Evolutionary conservation across 2,113 vertebrate genomes (phyloP), one percentile per base, ranked within the genome.

Genomic region (Circaetus gallicus): DNA sequence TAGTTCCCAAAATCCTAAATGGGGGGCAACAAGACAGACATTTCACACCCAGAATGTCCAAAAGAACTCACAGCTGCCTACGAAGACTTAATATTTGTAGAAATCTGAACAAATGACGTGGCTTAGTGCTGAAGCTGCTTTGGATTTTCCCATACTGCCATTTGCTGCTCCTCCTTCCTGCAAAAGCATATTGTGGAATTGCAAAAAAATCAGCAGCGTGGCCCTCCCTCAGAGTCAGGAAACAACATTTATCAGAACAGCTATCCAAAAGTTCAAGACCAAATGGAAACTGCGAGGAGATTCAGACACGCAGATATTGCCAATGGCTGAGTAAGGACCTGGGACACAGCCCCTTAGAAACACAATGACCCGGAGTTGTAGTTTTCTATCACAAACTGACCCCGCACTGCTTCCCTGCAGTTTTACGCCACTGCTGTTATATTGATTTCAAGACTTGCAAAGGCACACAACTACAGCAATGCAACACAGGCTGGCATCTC

Each of bases 1-100:
- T 96, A 88, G 93, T 99, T 99, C 32, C 99, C 99, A 81, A 99
- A 99, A 91, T 99, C 99, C 99, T 99, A 34, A 50, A 25, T 3
- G 10, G 45, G 45, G 62, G 12, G 29, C 11, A 10, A 73, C 7
- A 24, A 90, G 42, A 83, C 38, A 80, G 20, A n/a, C 21, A n/a
- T 59, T 55, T 72, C 63, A 72, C 11, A 38, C 15, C 16, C 72
- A 74, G 20, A 38, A 14, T 0, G 2, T 13, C 77, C 28, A 17
- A 4, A 71, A 72, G 36, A 52, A 16, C 42, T 38, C 36, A 21
- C 9, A 90, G 28, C 59, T 67, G n/a, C 63, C 38, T 52, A 34
- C 42, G 47, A 31, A 71, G 63, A 25, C 16, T 65, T 45, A 25
- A 1, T 14, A 36, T 13, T 8, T 28, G 31, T 29, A 65, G 74